phyloP scores from a whole-genome alignment of 2,797 vertebrate genomes.

The Anguilla megastoma region DNA sequence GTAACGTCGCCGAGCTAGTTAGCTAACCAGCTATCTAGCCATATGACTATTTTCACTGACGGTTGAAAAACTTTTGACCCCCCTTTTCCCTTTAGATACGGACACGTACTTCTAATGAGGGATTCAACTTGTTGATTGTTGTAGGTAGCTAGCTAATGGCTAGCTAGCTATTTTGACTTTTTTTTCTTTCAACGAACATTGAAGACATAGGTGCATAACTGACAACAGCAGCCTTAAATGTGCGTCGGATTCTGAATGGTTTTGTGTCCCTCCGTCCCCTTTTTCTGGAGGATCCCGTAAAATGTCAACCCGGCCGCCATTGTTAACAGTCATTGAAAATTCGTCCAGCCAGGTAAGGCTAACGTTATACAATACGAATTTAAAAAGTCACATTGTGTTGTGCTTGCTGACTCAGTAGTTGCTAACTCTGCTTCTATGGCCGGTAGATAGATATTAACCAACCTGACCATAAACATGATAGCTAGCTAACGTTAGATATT shows the following conservation, averaged over 20 bases:
- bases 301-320: conserved; percentile 75
- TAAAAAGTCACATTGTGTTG: background rate
- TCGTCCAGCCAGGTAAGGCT: conserved; percentile 74
- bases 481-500: background rate
- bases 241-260: conserved; percentile 58
- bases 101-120: conserved; percentile 59
- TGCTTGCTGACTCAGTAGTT: background rate
- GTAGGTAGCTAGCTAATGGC: conserved; percentile 50
- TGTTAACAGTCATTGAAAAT: conserved; percentile 77
- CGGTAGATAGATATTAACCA: background rate
- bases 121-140: conserved; percentile 77
- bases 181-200: conserved; percentile 19
- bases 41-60: conserved; percentile 22
- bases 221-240: conserved; percentile 62
- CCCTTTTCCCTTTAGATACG: background rate
- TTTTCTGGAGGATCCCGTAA: conserved; percentile 56
- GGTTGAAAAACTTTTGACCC: conserved; percentile 22
- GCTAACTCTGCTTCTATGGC: background rate
- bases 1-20: conserved; percentile 56
- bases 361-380: background rate
- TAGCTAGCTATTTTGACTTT: conserved; percentile 49
- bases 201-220: background rate
- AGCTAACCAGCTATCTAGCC: conserved; percentile 53
- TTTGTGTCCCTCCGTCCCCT: conserved; percentile 40
- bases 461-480: background rate